Conservation (phyloP, 1,140 invertebrate species). For the Melanaphis sacchari region DNA sequence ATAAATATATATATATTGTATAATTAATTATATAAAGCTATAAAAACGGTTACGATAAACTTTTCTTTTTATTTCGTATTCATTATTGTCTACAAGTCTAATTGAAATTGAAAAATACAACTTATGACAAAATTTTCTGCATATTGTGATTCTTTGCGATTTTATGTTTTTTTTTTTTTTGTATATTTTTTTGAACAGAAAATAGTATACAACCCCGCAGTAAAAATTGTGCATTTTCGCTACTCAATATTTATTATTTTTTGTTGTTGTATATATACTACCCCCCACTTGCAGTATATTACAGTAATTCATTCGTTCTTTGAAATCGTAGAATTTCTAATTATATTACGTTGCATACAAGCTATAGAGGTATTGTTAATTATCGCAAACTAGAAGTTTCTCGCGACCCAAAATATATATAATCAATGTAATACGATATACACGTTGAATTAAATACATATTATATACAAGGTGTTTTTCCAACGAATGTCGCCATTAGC, state of each 20-base stretch:
- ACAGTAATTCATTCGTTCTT: neutral
- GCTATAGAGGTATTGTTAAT: constrained; percentile 2
- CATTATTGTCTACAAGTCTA: neutral
- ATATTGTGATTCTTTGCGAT: neutral
- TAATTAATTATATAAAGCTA: neutral
- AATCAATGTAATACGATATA: constrained; percentile 31
- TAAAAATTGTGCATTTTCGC: neutral
- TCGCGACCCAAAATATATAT: neutral
- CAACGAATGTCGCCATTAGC: neutral
- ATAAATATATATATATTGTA: neutral
- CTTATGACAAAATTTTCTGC: neutral
- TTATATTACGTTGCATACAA: neutral
- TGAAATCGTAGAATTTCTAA: constrained; percentile 36
- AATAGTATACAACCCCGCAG: neutral
- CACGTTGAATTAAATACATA: neutral
- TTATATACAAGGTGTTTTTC: neutral
- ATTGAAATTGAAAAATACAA: neutral
- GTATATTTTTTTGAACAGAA: neutral
- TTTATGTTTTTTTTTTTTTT: too few relatives aligned
- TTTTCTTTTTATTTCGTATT: neutral
- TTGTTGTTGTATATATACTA: neutral
- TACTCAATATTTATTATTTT: neutral
- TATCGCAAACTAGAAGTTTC: constrained; percentile 26
- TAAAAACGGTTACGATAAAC: neutral
- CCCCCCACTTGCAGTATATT: neutral